Conservation (phyloP, 2,113 vertebrate species). For the Megaceryle torquata region DNA sequence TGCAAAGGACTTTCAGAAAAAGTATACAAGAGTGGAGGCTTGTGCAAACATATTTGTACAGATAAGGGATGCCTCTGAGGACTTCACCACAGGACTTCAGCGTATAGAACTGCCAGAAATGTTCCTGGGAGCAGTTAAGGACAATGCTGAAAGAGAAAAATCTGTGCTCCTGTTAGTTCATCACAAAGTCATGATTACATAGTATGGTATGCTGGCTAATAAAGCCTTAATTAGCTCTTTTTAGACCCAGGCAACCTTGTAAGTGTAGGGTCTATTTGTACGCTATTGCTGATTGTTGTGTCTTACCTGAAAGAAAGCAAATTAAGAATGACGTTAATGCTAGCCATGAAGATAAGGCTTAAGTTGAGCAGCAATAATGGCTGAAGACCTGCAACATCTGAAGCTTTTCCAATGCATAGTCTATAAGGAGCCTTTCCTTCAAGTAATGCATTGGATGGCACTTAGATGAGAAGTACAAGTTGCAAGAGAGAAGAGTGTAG, state of each 20-base stretch:
- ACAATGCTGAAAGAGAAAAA: neutral
- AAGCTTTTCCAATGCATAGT: neutral
- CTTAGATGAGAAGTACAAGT: neutral
- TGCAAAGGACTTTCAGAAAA: neutral
- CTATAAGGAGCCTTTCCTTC: neutral
- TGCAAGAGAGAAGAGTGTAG: neutral
- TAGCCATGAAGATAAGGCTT: neutral
- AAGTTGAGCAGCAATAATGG: neutral
- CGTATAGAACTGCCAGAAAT: neutral
- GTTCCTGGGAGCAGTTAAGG: neutral
- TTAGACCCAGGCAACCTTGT: neutral
- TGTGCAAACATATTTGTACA: neutral
- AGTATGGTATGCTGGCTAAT: neutral
- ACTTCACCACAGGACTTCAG: neutral
- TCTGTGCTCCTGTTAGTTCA: neutral
- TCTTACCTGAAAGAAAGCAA: neutral
- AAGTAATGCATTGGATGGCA: neutral
- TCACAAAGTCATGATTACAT: neutral
- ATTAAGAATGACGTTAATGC: neutral
- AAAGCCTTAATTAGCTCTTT: neutral
- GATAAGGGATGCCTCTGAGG: neutral
- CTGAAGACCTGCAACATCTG: neutral
- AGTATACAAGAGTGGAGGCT: neutral
- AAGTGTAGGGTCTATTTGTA: neutral
- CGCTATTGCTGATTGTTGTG: accelerated